Evolutionary conservation across 1,140 invertebrate species (phyloP).

Genomic region (Drosophila sucinea): DNA sequence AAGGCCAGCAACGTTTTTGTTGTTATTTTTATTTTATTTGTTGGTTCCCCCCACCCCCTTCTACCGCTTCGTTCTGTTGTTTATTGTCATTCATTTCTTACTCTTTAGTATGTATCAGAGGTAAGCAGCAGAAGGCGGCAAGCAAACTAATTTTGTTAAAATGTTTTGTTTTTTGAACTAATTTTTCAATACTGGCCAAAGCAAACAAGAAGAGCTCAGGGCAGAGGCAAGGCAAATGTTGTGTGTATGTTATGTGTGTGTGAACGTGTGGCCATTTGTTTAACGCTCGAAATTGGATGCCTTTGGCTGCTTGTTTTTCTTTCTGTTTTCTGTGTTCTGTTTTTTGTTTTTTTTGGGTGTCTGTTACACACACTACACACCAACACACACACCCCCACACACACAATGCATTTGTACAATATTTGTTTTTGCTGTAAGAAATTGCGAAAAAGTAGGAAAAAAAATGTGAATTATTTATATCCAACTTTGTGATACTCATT

Average conservation of each 20-base stretch:
- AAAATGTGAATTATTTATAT: not conserved
- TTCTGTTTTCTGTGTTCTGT: constrained; percentile 18
- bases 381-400: not conserved
- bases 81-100: constrained; percentile 6
- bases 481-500: no score
- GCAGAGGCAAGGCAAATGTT: constrained; percentile 10
- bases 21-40: constrained; percentile 19
- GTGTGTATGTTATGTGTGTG: constrained; percentile 9
- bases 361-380: not conserved
- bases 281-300: constrained; percentile 51
- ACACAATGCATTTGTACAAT: constrained; percentile 29
- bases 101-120: constrained; percentile 9
- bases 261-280: constrained; percentile 55
- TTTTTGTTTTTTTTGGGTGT: constrained; percentile 21
- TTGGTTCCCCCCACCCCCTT: not conserved
- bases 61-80: not conserved
- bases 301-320: constrained; percentile 41
- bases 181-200: constrained; percentile 52
- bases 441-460: constrained; percentile 12
- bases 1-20: constrained; percentile 33
- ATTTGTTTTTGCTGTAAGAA: constrained; percentile 44
- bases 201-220: constrained; percentile 28
- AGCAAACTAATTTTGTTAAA: constrained; percentile 70
- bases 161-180: constrained; percentile 53
- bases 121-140: not conserved